Evolutionary conservation across 2,797 vertebrate species (phyloP).

Genomic region (Enteromius radiatus): DNA sequence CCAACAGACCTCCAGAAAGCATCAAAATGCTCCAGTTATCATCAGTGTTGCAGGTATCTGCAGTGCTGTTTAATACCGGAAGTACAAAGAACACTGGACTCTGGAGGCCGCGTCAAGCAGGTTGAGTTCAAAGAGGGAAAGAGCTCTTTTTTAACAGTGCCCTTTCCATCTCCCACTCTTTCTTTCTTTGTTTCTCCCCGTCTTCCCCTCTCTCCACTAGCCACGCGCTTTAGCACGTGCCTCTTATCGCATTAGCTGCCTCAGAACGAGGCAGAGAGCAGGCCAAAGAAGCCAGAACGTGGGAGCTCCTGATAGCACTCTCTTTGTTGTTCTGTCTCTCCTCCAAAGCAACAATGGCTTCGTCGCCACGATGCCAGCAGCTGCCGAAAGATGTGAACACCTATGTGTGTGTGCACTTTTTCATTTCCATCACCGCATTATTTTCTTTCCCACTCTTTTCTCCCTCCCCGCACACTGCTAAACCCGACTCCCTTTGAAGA

Average conservation of each 20-base stretch:
- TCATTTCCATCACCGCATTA: conserved; percentile 48
- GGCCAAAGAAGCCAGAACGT: conserved; percentile 58
- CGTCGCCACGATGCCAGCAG: conserved; percentile 47
- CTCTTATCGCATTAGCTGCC: conserved; percentile 61
- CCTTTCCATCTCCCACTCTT: conserved; percentile 31
- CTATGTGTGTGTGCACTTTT: conserved; percentile 46
- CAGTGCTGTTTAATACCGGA: conserved; percentile 39
- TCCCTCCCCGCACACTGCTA: conserved; percentile 52
- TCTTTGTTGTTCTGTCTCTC: conserved; percentile 62
- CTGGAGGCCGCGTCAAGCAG: conserved; percentile 22
- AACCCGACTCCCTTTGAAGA: conserved; percentile 62
- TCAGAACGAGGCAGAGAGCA: conserved; percentile 55
- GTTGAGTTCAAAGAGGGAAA: conserved; percentile 32
- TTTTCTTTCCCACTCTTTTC: conserved; percentile 49
- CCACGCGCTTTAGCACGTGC: conserved; percentile 45
- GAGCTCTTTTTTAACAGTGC: conserved; percentile 12
- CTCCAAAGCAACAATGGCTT: conserved; percentile 60
- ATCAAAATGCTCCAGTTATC: conserved; percentile 47
- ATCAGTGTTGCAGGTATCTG: conserved; percentile 50
- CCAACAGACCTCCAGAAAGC: conserved; percentile 31
- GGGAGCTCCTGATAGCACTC: conserved; percentile 60
- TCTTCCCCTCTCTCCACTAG: conserved; percentile 30
- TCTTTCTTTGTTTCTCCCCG: conserved; percentile 24
- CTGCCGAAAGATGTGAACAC: conserved; percentile 50
- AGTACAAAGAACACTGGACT: conserved; percentile 40